Evolutionary conservation across 2,113 vertebrate species (phyloP), one percentile per base, ranked within the genome.

Genomic region (Crotalus helleri): DNA sequence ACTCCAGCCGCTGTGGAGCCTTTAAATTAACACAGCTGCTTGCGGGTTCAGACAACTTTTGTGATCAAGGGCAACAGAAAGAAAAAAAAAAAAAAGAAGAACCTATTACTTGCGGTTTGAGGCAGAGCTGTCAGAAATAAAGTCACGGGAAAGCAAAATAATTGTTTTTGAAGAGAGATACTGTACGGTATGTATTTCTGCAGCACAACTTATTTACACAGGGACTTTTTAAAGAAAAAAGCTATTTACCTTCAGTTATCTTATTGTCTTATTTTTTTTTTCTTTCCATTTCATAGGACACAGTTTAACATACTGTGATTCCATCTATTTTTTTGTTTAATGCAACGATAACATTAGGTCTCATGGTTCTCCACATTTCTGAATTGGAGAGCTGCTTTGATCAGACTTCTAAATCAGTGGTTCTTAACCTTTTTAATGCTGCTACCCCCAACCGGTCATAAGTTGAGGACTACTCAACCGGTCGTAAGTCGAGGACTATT

Each of bases 1-100:
- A 17, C 9, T 57, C 55, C 33, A 74, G 29, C 91, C 57, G 1
- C 29, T 59, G 19, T 69, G 87, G 88, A 58, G 74, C 58, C 89
- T 93, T 92, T 92, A 89, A 89, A 46, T 91, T 58, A 57, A 87
- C 74, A 15, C 87, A n/a, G 74, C 59, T 85, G 59, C 57, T 89
- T 89, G 64, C 21, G 69, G 86, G 39, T 91, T 89, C 54, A 57
- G 87, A 39, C 51, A 39, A 53, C 21, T 87, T 88, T 85, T 91
- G 24, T 23, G 54, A 51, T 64, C 74, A 94, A 91, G 61, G 87
- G 64, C 90, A 90, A 26, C 11, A 1, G 39, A 69, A 69, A n/a
- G n/a, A 4, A 29, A 54, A 26, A 15, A 7, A 26, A 15, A 7
- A 11, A 6, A 2, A 24, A 8, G 8, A 46, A 26, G 29, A 33